Evolutionary conservation across 2,888 invertebrate species (phyloP).

Genomic region (Balanococcus diminutus): DNA sequence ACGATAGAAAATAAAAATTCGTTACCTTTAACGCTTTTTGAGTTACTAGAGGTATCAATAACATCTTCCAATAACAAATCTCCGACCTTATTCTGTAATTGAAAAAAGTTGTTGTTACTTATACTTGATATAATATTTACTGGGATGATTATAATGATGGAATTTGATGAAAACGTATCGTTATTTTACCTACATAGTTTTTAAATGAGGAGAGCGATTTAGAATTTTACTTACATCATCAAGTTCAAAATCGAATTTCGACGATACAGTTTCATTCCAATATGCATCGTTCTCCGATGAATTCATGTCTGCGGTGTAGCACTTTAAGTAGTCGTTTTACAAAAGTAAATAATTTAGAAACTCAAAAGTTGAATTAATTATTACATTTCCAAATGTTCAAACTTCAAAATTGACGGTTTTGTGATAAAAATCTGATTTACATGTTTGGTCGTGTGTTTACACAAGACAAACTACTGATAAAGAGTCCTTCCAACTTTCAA

Average conservation of each 20-base stretch:
- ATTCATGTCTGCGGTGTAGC: slow-evolving; percentile 41
- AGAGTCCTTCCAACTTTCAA: too few species aligned
- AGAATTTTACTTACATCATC: slow-evolving; percentile 66
- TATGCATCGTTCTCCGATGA: slow-evolving; percentile 71
- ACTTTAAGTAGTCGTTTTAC: not conserved
- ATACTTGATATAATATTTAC: too few species aligned
- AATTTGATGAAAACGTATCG: too few species aligned
- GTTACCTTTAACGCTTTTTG: not conserved
- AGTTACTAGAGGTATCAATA: not conserved
- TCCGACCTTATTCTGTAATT: not conserved
- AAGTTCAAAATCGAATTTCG: slow-evolving; percentile 75
- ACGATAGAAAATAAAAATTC: not conserved
- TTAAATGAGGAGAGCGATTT: not conserved
- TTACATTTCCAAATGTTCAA: too few species aligned
- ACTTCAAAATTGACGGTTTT: too few species aligned
- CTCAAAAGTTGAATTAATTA: too few species aligned
- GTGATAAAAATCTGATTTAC: too few species aligned
- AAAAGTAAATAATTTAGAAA: too few species aligned
- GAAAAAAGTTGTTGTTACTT: not conserved
- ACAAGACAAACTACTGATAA: too few species aligned
- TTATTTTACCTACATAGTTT: not conserved
- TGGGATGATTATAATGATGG: too few species aligned
- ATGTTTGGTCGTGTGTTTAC: too few species aligned
- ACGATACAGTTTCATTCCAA: slow-evolving; percentile 78
- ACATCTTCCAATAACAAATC: not conserved